phyloP scores from a whole-genome alignment of 64 coral and sea anemone species.

The Montipora foliosa region DNA sequence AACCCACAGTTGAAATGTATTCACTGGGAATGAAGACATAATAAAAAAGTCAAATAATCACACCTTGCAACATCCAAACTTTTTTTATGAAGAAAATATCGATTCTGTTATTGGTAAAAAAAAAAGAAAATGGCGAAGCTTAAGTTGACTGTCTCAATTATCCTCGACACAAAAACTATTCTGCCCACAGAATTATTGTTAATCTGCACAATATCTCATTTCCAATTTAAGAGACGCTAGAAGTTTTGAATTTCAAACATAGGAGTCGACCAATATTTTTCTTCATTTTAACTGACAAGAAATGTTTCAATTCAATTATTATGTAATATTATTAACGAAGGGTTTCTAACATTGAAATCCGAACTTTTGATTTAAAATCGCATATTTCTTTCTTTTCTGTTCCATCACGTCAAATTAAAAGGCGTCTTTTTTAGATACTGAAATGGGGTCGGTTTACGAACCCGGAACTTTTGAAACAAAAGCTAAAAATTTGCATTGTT shows the following conservation, averaged over 20 bases:
- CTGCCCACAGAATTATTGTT: slow-evolving; percentile 7
- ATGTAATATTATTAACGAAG: not conserved
- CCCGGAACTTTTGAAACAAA: slow-evolving; percentile 47
- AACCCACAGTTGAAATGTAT: too few species aligned
- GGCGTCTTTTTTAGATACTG: not conserved
- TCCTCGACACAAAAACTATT: slow-evolving; percentile 1
- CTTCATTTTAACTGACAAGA: not conserved
- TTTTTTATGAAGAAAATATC: too few species aligned
- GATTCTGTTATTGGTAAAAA: too few species aligned
- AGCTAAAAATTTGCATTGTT: slow-evolving; percentile 51
- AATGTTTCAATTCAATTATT: not conserved
- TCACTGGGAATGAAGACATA: too few species aligned
- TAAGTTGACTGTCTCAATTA: slow-evolving; percentile 4
- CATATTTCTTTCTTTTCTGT: not conserved
- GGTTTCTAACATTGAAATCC: too few species aligned
- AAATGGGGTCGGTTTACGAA: slow-evolving; percentile 2
- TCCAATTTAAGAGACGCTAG: not conserved
- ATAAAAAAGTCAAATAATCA: too few species aligned
- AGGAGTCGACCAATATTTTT: not conserved
- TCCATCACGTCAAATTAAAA: not conserved
- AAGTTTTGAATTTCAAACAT: not conserved
- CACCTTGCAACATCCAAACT: too few species aligned
- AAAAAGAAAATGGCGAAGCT: not conserved
- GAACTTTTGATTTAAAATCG: too few species aligned
- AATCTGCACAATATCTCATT: slow-evolving; percentile 26